phyloP scores from a whole-genome alignment of 2,797 vertebrate genomes.

The Streptopelia turtur region DNA sequence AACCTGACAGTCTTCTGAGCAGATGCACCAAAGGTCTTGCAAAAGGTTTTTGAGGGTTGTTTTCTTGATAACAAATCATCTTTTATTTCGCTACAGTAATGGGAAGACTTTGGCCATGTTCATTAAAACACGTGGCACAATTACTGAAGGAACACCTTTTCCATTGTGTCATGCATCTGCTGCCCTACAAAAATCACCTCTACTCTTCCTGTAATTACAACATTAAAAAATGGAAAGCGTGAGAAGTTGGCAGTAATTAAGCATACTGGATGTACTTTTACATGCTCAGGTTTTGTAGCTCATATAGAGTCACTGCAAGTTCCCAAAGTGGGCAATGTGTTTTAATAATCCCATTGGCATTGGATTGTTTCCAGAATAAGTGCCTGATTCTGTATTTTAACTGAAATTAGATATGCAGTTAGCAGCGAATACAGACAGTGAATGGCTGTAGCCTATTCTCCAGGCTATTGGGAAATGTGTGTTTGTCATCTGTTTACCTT shows the following conservation, averaged over 20 bases:
- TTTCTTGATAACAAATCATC: background rate
- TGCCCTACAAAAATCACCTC: background rate
- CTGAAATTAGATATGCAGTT: background rate
- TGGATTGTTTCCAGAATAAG: background rate
- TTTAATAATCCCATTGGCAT: background rate
- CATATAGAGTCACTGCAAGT: background rate
- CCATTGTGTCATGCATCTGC: background rate
- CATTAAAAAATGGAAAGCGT: background rate
- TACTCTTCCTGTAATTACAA: background rate
- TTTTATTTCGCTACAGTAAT: background rate
- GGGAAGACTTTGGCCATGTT: background rate
- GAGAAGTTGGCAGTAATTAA: background rate
- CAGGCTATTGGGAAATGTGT: background rate
- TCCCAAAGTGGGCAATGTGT: background rate
- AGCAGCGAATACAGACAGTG: background rate
- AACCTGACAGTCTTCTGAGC: background rate
- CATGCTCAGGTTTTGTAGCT: background rate
- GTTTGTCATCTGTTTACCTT: background rate
- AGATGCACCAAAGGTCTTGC: background rate
- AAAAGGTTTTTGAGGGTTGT: background rate
- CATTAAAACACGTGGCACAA: background rate
- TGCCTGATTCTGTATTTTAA: background rate
- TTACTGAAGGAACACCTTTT: background rate
- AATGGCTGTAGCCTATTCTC: background rate
- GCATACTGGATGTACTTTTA: background rate